phyloP scores from a whole-genome alignment of 2,888 invertebrate species.

The Synanthedon tipuliformis region DNA sequence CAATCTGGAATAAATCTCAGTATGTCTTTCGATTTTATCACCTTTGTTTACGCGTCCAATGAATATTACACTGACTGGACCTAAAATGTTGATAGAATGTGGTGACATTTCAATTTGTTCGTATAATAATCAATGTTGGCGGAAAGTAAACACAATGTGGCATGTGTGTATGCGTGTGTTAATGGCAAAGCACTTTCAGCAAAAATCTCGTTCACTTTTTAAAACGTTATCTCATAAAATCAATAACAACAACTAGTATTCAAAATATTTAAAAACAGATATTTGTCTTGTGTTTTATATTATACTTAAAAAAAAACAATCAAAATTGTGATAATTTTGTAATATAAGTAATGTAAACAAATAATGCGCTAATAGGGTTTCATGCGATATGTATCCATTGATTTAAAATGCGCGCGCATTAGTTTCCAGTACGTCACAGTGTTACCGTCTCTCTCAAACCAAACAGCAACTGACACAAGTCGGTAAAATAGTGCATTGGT shows the following conservation, averaged over 20 bases:
- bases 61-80: background rate
- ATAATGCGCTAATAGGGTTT: constrained; percentile 19
- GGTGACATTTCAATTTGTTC: constrained; percentile 16
- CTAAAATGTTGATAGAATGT: background rate
- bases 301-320: too few relatives aligned
- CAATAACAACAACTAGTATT: too few relatives aligned
- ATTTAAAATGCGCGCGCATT: constrained; percentile 36
- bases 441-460: too few relatives aligned
- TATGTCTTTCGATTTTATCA: constrained; percentile 29
- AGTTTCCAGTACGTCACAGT: background rate
- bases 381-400: constrained; percentile 9
- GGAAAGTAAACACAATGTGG: constrained; percentile 12
- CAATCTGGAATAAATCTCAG: constrained; percentile 19
- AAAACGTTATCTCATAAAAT: too few relatives aligned
- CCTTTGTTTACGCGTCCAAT: constrained; percentile 9
- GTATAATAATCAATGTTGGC: constrained; percentile 17
- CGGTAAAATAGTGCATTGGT: too few relatives aligned
- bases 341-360: constrained; percentile 3
- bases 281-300: too few relatives aligned
- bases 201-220: background rate
- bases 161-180: background rate
- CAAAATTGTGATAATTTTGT: too few relatives aligned
- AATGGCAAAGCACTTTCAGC: background rate
- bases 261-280: too few relatives aligned
- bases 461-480: background rate